Conservation (phyloP, 2,888 invertebrate genomes). For the Bruchidius siliquastri region DNA sequence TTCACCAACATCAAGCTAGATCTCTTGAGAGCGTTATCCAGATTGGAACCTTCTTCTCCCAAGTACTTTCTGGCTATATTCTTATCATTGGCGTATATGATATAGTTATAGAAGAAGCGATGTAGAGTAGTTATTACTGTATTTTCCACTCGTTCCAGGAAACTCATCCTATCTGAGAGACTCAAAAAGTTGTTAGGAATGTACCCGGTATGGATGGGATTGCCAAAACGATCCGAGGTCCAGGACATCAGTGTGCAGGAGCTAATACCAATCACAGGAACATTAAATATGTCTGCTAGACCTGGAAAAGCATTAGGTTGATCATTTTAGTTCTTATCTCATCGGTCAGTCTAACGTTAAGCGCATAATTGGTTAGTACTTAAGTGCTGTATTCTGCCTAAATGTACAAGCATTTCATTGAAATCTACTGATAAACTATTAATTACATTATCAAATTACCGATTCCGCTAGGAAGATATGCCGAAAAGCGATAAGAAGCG, state of each 20-base stretch:
- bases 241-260: slow-evolving; percentile 44
- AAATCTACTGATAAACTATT: too few species aligned
- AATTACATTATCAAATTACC: too few species aligned
- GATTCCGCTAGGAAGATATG: too few species aligned
- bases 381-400: too few species aligned
- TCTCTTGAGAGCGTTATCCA: slow-evolving; percentile 46
- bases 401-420: too few species aligned
- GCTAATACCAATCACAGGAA: slow-evolving; percentile 54
- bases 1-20: slow-evolving; percentile 50
- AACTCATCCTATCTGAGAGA: slow-evolving; percentile 36
- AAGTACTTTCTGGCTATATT: slow-evolving; percentile 32
- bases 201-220: slow-evolving; percentile 50
- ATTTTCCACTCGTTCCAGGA: slow-evolving; percentile 47
- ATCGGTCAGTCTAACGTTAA: too few species aligned
- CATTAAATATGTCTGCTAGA: slow-evolving; percentile 57
- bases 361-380: too few species aligned
- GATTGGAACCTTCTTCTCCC: slow-evolving; percentile 31
- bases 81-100: slow-evolving; percentile 25
- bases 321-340: too few species aligned
- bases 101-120: slow-evolving; percentile 25
- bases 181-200: slow-evolving; percentile 49
- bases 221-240: slow-evolving; percentile 48
- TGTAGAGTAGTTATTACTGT: slow-evolving; percentile 25
- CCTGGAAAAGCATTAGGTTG: slow-evolving; percentile 37
- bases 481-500: too few species aligned